Evolutionary conservation across 2,113 vertebrate species (phyloP).

Genomic region (Sitta europaea): DNA sequence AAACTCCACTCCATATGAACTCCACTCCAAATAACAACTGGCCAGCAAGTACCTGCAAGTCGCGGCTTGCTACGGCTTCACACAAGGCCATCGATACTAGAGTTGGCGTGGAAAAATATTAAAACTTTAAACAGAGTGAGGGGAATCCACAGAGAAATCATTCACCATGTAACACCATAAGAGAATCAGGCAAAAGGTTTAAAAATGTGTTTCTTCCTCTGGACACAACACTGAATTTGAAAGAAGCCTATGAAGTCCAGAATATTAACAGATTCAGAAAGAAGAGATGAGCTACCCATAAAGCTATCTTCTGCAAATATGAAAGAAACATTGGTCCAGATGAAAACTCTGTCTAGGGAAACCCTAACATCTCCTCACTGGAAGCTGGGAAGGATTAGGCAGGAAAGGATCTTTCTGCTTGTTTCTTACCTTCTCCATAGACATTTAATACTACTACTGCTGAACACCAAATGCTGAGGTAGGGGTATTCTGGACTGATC

Average conservation of each 20-base stretch:
- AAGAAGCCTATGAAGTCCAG: neutral
- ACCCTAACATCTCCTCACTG: neutral
- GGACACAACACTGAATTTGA: neutral
- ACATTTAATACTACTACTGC: neutral
- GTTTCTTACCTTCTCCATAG: neutral
- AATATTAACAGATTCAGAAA: neutral
- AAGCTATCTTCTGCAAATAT: neutral
- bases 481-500: neutral
- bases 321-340: neutral
- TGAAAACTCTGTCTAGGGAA: neutral
- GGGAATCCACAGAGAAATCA: neutral
- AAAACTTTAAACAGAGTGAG: neutral
- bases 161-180: neutral
- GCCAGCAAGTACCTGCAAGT: neutral
- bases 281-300: neutral
- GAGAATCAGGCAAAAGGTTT: neutral
- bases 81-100: rapidly evolving
- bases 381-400: neutral
- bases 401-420: neutral
- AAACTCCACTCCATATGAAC: neutral
- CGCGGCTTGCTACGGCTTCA: neutral
- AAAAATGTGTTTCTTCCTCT: neutral
- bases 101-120: neutral
- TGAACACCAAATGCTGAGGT: neutral
- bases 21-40: neutral